Evolutionary conservation across 1,140 invertebrate species (phyloP), one percentile per base, ranked within the genome.

Genomic region (Eueides isabella): DNA sequence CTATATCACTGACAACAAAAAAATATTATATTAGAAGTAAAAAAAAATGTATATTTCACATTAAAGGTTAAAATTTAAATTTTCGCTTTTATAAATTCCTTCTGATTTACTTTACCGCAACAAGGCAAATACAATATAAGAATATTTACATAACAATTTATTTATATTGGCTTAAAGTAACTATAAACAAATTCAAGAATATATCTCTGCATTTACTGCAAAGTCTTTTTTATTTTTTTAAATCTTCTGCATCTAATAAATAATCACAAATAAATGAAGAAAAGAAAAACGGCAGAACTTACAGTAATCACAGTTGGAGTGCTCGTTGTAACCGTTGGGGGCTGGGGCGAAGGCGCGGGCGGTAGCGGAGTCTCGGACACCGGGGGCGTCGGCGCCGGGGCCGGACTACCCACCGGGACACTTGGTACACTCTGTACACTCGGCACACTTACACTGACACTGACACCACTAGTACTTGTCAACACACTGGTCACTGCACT

Each of bases 251-350:
- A 33, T 9, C 31, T 12, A 9, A 14, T 38, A 38, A 38, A 3
- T 19, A 3, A 6, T 44, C 19, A 19, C 16, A 44, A n/a, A 19
- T 19, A 6, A 1, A n/a, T n/a, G n/a, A n/a, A n/a, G n/a, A n/a
- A 19, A 55, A 48, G 9, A 55, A 44, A 44, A 55, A 44, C 0
- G n/a, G 12, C 23, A 67, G 19, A 23, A 67, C 79, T 75, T 29
- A 80, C 74, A 68, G 81, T 67, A 33, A 75, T 67, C 68, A 73
- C 72, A 35, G 79, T 72, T 67, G 67, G n/a, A 61, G 75, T 71
- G 76, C 75, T 64, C 61, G 75, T 29, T 28, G 80, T 65, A 71
- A 76, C 62, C 7, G 78, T 48, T 1, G 80, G 77, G n/a, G 78
- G 78, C 16, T 80, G 78, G 44, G 82, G 73, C 55, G 67, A 72